Conservation (phyloP, 2,113 vertebrate species). For the Rafetus swinhoei region DNA sequence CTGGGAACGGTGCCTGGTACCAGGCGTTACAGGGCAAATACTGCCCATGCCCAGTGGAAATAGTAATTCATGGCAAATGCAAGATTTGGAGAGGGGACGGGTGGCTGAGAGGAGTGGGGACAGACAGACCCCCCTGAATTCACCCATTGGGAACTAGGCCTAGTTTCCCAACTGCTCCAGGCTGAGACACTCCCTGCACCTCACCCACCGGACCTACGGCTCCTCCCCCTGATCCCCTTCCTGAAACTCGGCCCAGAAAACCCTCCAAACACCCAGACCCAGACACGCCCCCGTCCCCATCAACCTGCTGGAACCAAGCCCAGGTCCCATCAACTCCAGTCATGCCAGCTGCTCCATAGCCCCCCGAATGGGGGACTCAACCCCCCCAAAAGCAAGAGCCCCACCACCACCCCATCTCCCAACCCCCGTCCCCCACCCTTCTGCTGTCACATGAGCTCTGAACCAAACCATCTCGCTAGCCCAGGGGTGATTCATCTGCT, state of each 20-base stretch:
- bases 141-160: background rate
- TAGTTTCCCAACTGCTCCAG: background rate
- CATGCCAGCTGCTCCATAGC: background rate
- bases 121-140: background rate
- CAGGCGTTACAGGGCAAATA: background rate
- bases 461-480: background rate
- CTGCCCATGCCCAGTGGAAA: background rate
- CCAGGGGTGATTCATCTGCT: background rate
- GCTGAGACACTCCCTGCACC: too few species aligned
- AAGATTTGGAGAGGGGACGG: background rate
- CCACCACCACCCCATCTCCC: background rate
- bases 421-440: background rate
- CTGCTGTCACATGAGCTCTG: background rate
- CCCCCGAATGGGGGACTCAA: background rate
- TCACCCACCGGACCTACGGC: background rate
- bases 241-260: background rate
- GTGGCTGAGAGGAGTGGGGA: background rate
- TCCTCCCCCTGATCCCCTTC: background rate
- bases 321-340: background rate
- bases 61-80: slow-evolving; percentile 9
- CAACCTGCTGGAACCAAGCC: background rate
- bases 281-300: accelerated
- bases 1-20: background rate
- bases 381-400: background rate
- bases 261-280: background rate